Evolutionary conservation across 2,113 vertebrate species (phyloP).

Genomic region (Rousettus leschenaultii): DNA sequence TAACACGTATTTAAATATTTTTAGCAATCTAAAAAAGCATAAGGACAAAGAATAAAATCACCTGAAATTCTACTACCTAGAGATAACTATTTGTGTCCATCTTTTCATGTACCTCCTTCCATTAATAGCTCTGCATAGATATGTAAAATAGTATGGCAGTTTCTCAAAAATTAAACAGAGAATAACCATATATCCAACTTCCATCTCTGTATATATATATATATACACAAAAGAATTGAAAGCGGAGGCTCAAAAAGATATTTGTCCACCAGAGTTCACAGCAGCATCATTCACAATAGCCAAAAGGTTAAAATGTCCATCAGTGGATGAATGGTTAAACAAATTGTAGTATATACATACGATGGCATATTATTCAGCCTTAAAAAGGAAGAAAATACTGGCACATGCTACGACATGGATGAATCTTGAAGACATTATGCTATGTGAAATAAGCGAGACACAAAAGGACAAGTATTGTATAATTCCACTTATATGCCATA

Average conservation of each 20-base stretch:
- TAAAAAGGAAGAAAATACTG: not conserved
- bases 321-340: too few species aligned
- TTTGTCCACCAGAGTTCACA: too few species aligned
- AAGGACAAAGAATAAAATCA: not conserved
- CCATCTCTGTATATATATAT: not conserved
- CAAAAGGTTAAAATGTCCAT: not conserved
- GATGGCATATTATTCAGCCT: too few species aligned
- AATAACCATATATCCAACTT: not conserved
- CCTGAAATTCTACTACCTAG: not conserved
- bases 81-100: not conserved
- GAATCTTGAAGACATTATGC: not conserved
- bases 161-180: not conserved
- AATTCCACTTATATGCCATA: not conserved
- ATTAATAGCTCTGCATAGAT: not conserved
- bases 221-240: not conserved
- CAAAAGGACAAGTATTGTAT: not conserved
- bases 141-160: not conserved
- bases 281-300: not conserved
- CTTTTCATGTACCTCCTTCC: not conserved
- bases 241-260: too few species aligned
- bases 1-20: not conserved
- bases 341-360: too few species aligned
- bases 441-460: not conserved
- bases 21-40: not conserved
- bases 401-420: not conserved